Evolutionary conservation across 2,888 invertebrate species (phyloP), one percentile per base, ranked within the genome.

Genomic region (Lobophora halterata): DNA sequence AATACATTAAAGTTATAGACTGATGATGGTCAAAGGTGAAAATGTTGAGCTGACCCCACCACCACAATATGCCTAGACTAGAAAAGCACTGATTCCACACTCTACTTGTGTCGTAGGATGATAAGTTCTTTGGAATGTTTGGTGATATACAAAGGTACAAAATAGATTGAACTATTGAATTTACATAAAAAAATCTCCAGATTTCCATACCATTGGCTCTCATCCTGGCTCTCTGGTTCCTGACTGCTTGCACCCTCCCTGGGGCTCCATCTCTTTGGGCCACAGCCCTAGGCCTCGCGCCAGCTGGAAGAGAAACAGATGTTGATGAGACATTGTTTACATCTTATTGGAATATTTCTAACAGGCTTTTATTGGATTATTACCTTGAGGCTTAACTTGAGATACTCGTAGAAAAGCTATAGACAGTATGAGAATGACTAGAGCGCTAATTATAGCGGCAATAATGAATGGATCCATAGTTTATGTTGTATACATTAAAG

Each of bases 141-240:
- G n/a, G n/a, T n/a, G n/a, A n/a, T n/a, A n/a, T n/a, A n/a, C n/a
- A n/a, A n/a, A n/a, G n/a, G n/a, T n/a, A n/a, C n/a, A n/a, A n/a
- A n/a, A n/a, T n/a, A n/a, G n/a, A n/a, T n/a, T n/a, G n/a, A n/a
- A n/a, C n/a, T n/a, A n/a, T n/a, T n/a, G n/a, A n/a, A n/a, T n/a
- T n/a, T n/a, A n/a, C n/a, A n/a, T n/a, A n/a, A n/a, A 5, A 7
- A 11, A 20, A 20, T 8, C 13, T 20, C 6, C 25, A 9, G 25
- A 5, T 28, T 14, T 24, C 21, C 34, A 55, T 75, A 87, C 88
- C 89, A 71, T 89, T 89, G 5, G 89, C 90, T 65, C 91, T 87
- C 81, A 92, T 87, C 40, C 92, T 81, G 17, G 90, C 90, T 28
- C 94, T 90, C 59, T 92, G 91, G 72, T 93, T 93, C 48, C 95